A percentile compares a stretch with the other conserved stretches of the same genome.
These are phyloP conservation scores for Xanthorhoe designata DNA, from an alignment of 2,888 invertebrate species.

Conservation along the genomic window DNA sequence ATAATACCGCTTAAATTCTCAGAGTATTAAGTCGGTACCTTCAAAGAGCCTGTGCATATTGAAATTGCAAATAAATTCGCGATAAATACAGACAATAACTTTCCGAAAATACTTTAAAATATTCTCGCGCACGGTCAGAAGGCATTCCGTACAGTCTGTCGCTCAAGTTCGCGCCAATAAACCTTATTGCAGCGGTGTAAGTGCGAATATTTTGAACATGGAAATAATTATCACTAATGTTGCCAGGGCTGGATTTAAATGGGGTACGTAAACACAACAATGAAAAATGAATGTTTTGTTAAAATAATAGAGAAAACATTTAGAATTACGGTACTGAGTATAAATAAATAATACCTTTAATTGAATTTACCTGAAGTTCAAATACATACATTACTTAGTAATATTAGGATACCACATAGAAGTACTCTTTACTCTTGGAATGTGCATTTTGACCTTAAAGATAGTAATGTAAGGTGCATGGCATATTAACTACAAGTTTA, in stretches of 20 bases:
- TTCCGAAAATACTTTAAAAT: conserved; percentile 27
- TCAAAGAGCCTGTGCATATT: conserved; percentile 22
- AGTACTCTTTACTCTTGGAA: no score
- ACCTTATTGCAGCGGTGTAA: conserved; percentile 21
- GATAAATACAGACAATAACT: conserved; percentile 25
- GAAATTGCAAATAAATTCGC: conserved; percentile 21
- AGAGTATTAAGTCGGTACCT: conserved; percentile 5
- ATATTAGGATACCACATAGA: no score
- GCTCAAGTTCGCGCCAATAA: conserved; percentile 20
- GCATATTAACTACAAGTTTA: no score
- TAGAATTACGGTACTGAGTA: no score
- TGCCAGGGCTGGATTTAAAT: conserved; percentile 4
- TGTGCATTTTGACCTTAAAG: no score
- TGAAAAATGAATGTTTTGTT: no score
- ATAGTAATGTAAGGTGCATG: no score
- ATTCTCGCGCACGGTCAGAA: conserved; percentile 19
- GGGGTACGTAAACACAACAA: neutral
- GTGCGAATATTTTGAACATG: conserved; percentile 21
- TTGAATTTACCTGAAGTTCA: no score
- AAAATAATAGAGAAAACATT: no score
- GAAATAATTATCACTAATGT: conserved; percentile 28
- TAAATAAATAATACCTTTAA: no score
- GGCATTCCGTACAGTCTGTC: conserved; percentile 25
- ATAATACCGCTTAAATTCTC: conserved; percentile 1
- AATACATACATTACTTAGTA: no score